Conservation (phyloP, 2,113 vertebrate species). For the Crypturellus undulatus region DNA sequence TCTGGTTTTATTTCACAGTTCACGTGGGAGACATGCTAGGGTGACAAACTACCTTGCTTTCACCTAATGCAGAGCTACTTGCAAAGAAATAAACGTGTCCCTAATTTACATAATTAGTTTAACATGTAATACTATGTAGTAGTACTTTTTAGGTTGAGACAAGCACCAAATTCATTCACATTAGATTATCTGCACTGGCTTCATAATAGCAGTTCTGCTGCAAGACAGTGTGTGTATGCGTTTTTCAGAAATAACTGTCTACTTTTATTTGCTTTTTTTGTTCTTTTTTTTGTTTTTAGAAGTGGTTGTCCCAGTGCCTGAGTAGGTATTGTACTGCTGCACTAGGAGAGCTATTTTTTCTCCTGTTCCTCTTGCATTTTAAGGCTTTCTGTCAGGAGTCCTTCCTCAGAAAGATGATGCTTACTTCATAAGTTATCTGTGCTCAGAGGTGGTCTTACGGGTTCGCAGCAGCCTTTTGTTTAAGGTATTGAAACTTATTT, state of each 20-base stretch:
- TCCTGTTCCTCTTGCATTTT: background rate
- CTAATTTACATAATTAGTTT: background rate
- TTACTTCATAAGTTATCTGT: background rate
- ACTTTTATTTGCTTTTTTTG: background rate
- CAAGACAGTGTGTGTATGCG: background rate
- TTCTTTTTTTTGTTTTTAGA: background rate
- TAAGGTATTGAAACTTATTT: background rate
- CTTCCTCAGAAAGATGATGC: background rate
- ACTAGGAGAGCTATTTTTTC: background rate
- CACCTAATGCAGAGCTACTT: background rate
- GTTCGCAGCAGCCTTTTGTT: background rate
- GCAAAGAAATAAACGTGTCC: background rate
- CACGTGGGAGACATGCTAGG: background rate
- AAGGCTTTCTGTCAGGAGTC: background rate
- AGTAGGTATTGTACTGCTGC: background rate
- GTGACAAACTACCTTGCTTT: constrained; percentile 28
- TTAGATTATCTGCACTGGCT: background rate
- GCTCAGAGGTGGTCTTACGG: background rate
- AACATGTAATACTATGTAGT: background rate
- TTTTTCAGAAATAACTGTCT: background rate
- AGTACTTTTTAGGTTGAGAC: background rate
- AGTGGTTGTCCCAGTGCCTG: background rate
- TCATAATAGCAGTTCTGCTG: background rate
- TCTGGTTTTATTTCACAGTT: constrained; percentile 36
- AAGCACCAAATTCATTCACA: background rate